Percentiles rank a stretch among this genome's conserved stretches.
These are phyloP conservation scores for Solenopsis fugax DNA, from an alignment of 1,140 invertebrate genomes.

Conservation along the genomic window DNA sequence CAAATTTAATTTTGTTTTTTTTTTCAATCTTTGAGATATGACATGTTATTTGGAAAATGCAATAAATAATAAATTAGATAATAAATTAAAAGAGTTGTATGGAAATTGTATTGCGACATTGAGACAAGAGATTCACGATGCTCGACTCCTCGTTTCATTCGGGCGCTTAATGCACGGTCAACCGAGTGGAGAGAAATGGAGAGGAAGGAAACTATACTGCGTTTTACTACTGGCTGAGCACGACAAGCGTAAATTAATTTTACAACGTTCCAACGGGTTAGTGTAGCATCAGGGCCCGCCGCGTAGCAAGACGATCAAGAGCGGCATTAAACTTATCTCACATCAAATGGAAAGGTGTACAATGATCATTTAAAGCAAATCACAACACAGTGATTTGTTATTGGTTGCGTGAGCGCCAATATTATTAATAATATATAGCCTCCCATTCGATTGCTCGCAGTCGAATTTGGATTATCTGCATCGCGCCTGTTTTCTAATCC, in stretches of 20 bases:
- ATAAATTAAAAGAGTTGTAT: background rate
- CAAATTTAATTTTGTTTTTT: background rate
- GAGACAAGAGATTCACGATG: background rate
- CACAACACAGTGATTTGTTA: background rate
- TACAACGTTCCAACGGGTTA: slow-evolving; percentile 54
- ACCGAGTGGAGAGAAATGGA: slow-evolving; percentile 57
- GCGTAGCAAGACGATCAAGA: background rate
- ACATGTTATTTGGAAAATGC: background rate
- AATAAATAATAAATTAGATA: background rate
- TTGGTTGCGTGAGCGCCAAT: background rate
- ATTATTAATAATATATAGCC: background rate
- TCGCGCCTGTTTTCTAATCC: background rate
- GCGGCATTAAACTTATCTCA: background rate
- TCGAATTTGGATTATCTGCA: background rate
- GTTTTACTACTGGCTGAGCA: slow-evolving; percentile 64
- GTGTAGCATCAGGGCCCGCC: slow-evolving; percentile 4
- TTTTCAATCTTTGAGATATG: background rate
- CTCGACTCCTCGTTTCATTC: slow-evolving; percentile 18
- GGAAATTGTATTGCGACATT: background rate
- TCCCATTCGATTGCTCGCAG: background rate
- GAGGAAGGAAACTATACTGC: slow-evolving; percentile 63
- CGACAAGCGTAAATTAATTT: slow-evolving; percentile 71
- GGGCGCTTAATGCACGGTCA: slow-evolving; percentile 46
- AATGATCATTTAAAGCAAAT: background rate
- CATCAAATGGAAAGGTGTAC: slow-evolving; percentile 21